Conservation (phyloP, 2,797 vertebrate genomes). For the Malacoraja senta region DNA sequence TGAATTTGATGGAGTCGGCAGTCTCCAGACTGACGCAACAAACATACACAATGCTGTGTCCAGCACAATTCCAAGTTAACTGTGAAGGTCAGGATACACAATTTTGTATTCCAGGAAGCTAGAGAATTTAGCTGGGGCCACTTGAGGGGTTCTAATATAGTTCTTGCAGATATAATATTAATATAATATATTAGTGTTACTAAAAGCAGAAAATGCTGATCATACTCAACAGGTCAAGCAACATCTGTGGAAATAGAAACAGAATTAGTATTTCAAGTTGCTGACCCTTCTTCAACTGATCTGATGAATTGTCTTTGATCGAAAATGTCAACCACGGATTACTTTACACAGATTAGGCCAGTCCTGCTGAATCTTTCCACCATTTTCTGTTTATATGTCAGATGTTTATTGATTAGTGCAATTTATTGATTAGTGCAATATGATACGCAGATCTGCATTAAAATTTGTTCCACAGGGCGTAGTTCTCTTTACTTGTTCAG, state of each 20-base stretch:
- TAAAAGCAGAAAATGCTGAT: no score
- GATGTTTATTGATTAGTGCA: no score
- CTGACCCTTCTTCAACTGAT: no score
- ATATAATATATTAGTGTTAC: not conserved
- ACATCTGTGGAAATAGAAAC: no score
- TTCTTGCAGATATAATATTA: not conserved
- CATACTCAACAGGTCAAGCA: no score
- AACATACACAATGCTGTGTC: not conserved
- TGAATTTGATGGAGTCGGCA: not conserved
- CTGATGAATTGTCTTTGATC: no score
- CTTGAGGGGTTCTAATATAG: not conserved
- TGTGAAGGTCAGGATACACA: not conserved
- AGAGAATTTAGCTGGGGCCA: not conserved
- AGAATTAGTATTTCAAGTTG: no score
- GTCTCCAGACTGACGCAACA: not conserved
- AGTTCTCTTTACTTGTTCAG: not conserved
- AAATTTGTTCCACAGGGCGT: not conserved
- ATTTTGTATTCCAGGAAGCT: not conserved
- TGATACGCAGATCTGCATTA: not conserved
- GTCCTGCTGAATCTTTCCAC: no score
- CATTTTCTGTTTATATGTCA: no score
- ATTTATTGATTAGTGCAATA: no score
- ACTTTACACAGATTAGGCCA: no score
- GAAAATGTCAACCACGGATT: no score
- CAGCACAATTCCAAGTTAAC: not conserved